Base-by-base conservation (phyloP, 2,888 invertebrate genomes). In the Chymomyza fuscimana region DNA sequence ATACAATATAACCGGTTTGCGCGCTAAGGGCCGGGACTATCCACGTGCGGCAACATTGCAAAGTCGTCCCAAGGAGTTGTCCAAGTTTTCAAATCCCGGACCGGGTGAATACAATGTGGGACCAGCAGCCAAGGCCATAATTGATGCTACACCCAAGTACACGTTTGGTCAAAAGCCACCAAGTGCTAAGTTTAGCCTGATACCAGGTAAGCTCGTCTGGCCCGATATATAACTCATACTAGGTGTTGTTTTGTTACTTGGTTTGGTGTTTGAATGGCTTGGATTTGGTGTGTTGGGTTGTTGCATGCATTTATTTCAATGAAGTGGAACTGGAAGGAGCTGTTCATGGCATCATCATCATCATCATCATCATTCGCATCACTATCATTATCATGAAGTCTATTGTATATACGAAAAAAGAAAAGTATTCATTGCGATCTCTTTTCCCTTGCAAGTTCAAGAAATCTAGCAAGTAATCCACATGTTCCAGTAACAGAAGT, bases 91-190 rank as follows among this genome's bases (percentile, higher is more conserved):
- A 5, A 96, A 97, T 25, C 97, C 97, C 2, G 97, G 97, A 6
- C 97, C 97, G 0, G 97, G 97, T n/a, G 96, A 97, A 91, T 97
- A 97, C 91, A 94, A 96, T 91, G 95, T 96, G 0, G 95, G 95
- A 87, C 95, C 95, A 81, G 94, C 96, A 0, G 92, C 93, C 51
- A 93, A 93, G 77, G 93, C 92, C 4, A 79, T 89, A 16, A 82
- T 87, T 10, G 89, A 90, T 72, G 78, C 91, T 25, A 94, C 95
- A 63, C 96, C 96, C 68, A 94, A 94, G 86, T 96, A 95, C 90
- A 95, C 96, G 63, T 96, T 96, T 89, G 95, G 96, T 81, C 93
- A 94, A 78, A 95, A 95, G 91, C 94, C 94, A 10, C 93, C 93
- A 72, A 90, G 93, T 69, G 93, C 93, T 65, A 94, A 94, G 80